Conservation (phyloP, 2,113 vertebrate genomes). For the Catharus bicknelli region DNA sequence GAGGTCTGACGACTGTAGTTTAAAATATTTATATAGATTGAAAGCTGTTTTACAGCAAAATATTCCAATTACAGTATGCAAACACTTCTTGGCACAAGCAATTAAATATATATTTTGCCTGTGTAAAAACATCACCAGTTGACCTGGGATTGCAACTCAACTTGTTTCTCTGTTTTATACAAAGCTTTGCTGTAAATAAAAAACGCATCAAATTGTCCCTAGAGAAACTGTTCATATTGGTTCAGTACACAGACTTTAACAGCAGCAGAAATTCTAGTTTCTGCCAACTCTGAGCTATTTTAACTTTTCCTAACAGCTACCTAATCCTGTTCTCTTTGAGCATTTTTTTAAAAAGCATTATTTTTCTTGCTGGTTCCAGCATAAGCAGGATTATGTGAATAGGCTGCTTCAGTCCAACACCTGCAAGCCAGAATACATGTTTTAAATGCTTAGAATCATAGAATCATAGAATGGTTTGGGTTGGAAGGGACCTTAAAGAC, state of each 20-base stretch:
- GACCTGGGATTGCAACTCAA: slow-evolving; percentile 1
- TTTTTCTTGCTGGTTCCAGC: background rate
- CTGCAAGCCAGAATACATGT: background rate
- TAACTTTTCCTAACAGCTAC: background rate
- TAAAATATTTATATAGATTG: slow-evolving; percentile 50
- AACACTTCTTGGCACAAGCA: background rate
- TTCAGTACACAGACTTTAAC: background rate
- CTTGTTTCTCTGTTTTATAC: background rate
- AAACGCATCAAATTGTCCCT: background rate
- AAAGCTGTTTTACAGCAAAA: slow-evolving; percentile 31
- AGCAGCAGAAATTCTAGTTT: background rate
- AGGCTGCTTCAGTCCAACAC: background rate
- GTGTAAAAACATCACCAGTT: slow-evolving; percentile 17
- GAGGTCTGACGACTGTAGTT: slow-evolving; percentile 10
- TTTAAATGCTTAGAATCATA: background rate
- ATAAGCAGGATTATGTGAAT: background rate
- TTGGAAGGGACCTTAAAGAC: background rate
- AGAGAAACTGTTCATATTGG: background rate
- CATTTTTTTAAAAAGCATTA: background rate
- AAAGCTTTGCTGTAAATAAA: slow-evolving; percentile 19
- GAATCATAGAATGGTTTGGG: background rate
- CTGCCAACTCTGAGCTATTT: background rate
- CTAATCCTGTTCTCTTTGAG: background rate
- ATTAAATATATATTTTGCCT: slow-evolving; percentile 28
- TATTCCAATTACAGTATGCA: slow-evolving; percentile 33